Evolutionary conservation across 2,113 vertebrate genomes (phyloP).

Genomic region (Todiramphus saurophagus): DNA sequence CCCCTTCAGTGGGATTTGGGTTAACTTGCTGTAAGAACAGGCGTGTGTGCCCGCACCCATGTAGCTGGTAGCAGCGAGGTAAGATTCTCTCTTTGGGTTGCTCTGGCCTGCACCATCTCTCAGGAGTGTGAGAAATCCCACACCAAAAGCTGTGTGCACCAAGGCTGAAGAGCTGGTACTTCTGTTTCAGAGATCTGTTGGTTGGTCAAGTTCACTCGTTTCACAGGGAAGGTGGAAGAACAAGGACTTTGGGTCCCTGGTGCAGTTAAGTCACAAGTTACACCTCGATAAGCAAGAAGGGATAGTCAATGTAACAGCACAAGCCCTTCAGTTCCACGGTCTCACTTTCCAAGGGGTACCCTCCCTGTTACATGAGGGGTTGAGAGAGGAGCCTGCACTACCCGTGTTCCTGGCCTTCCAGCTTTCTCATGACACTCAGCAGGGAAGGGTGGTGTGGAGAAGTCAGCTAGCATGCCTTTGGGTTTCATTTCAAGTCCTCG

Average conservation of each 20-base stretch:
- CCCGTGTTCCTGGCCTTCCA: not conserved
- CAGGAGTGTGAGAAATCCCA: not conserved
- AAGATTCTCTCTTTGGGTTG: fast-evolving
- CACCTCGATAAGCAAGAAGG: not conserved
- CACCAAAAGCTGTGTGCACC: fast-evolving
- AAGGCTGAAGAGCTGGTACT: fast-evolving
- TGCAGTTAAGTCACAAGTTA: not conserved
- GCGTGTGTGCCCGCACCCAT: fast-evolving
- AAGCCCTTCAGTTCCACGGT: not conserved
- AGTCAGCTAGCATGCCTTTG: not conserved
- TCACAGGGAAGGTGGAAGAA: not conserved
- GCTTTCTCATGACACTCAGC: fast-evolving
- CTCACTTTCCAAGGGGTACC: not conserved
- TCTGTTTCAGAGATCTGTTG: fast-evolving
- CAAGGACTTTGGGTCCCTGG: not conserved
- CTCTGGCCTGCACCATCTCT: not conserved
- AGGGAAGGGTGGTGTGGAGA: not conserved
- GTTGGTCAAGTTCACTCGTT: fast-evolving
- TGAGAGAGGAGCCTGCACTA: not conserved
- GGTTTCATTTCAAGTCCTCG: not conserved
- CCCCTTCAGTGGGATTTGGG: not conserved
- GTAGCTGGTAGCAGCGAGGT: not conserved
- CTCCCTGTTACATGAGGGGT: not conserved
- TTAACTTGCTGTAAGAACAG: not conserved
- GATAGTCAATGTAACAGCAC: fast-evolving